These are phyloP conservation scores for Diadumene lineata DNA, from an alignment of 92 coral and sea anemone species.

Conservation along the genomic window DNA sequence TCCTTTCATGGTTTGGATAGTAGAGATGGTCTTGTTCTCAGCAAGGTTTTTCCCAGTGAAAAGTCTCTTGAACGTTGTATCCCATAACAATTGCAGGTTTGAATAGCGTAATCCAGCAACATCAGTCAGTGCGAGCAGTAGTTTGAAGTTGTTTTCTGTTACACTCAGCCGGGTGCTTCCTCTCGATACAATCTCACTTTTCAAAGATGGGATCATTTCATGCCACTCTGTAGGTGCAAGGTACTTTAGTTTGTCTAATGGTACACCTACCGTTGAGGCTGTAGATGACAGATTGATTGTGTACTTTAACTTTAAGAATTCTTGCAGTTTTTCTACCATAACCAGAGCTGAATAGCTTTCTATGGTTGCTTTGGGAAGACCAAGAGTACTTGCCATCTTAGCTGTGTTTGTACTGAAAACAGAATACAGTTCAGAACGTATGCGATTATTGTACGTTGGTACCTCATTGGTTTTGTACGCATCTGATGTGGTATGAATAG, in stretches of 20 bases:
- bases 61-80: conserved; percentile 37
- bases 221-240: conserved; percentile 72
- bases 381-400: conserved; percentile 34
- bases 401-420: conserved; percentile 40
- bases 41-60: conserved; percentile 42
- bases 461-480: background rate
- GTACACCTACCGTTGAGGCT: conserved; percentile 4
- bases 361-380: conserved; percentile 12
- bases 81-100: conserved; percentile 59
- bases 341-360: background rate
- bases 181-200: conserved; percentile 45
- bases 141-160: conserved; percentile 24
- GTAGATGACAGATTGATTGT: conserved; percentile 6
- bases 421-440: conserved; percentile 28
- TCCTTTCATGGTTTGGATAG: conserved; percentile 3
- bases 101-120: conserved; percentile 34
- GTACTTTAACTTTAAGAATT: conserved; percentile 26
- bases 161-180: conserved; percentile 53
- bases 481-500: background rate
- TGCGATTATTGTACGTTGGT: conserved; percentile 1
- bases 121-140: conserved; percentile 24
- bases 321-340: conserved; percentile 11
- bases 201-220: conserved; percentile 56
- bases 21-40: conserved; percentile 34
- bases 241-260: conserved; percentile 8